A percentile compares a stretch with the other conserved stretches of the same genome.
Conservation (phyloP, 2,888 invertebrate species). For the Mythimna vitellina region DNA sequence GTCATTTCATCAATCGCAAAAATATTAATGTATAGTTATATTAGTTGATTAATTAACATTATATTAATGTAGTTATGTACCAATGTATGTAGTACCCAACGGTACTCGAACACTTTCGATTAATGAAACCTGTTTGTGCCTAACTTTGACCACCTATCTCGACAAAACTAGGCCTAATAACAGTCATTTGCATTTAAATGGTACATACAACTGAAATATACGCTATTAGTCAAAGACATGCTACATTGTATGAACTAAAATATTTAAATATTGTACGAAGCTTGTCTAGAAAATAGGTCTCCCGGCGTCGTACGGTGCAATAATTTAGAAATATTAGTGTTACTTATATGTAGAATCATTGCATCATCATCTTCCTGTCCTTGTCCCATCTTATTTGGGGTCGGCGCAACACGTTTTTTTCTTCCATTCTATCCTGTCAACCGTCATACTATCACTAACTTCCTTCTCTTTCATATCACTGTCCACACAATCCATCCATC, state of each 20-base stretch:
- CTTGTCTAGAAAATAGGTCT: not conserved
- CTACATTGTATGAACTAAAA: slow-evolving; percentile 55
- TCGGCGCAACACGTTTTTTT: too few relatives aligned
- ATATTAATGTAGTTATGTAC: not conserved
- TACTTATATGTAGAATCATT: not conserved
- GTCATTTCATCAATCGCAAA: not conserved
- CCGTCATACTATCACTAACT: too few relatives aligned
- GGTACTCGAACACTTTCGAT: slow-evolving; percentile 2
- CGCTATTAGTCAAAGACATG: slow-evolving; percentile 48
- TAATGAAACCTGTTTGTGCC: slow-evolving; percentile 9
- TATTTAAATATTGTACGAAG: slow-evolving; percentile 23
- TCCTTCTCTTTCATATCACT: too few relatives aligned
- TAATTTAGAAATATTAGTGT: not conserved
- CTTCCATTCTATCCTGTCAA: too few relatives aligned
- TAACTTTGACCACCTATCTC: slow-evolving; percentile 28
- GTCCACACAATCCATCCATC: too few relatives aligned
- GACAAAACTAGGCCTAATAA: slow-evolving; percentile 61
- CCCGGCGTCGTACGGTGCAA: not conserved
- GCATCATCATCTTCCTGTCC: too few relatives aligned
- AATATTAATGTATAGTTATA: not conserved
- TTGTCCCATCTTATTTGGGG: too few relatives aligned
- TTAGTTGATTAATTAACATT: not conserved
- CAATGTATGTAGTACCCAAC: too few relatives aligned
- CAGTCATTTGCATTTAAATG: slow-evolving; percentile 69
- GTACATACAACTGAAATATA: slow-evolving; percentile 61